Percentiles rank a stretch among this genome's conserved stretches.
Conservation (phyloP, 2,888 invertebrate species). For the Lutraria lutraria region DNA sequence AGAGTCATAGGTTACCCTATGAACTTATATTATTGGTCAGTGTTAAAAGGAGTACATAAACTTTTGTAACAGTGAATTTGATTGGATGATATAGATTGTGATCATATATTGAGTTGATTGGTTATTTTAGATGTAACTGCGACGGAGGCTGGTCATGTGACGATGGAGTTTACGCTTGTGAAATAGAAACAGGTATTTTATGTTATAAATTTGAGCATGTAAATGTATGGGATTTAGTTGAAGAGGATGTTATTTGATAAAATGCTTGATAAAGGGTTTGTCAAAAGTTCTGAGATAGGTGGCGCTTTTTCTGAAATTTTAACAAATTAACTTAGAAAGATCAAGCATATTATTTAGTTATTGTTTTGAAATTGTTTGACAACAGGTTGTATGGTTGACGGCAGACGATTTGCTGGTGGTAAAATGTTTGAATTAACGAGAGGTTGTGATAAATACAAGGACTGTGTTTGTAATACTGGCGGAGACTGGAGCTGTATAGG, state of each 20-base stretch:
- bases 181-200: slow-evolving; percentile 52
- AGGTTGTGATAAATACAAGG: slow-evolving; percentile 73
- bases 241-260: too few species aligned
- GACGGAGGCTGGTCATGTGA: slow-evolving; percentile 79
- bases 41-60: too few species aligned
- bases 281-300: too few species aligned
- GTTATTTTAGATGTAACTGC: slow-evolving; percentile 78
- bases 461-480: slow-evolving; percentile 78
- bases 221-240: too few species aligned
- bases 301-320: too few species aligned
- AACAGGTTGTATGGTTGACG: slow-evolving; percentile 74
- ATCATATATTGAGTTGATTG: slow-evolving; percentile 40
- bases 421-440: slow-evolving; percentile 71
- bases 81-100: too few species aligned
- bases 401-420: slow-evolving; percentile 69
- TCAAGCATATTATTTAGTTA: too few species aligned
- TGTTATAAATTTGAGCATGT: neutral
- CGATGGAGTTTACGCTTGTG: slow-evolving; percentile 68
- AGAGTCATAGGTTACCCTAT: too few species aligned
- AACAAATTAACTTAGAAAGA: too few species aligned
- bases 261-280: neutral
- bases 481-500: slow-evolving; percentile 80
- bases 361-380: slow-evolving; percentile 6
- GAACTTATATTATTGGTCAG: too few species aligned
- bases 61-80: too few species aligned